A percentile compares a stretch with the other conserved stretches of the same genome.
These are phyloP conservation scores for Nemoura dubitans DNA, from an alignment of 2,888 invertebrate genomes.

Conservation along the genomic window DNA sequence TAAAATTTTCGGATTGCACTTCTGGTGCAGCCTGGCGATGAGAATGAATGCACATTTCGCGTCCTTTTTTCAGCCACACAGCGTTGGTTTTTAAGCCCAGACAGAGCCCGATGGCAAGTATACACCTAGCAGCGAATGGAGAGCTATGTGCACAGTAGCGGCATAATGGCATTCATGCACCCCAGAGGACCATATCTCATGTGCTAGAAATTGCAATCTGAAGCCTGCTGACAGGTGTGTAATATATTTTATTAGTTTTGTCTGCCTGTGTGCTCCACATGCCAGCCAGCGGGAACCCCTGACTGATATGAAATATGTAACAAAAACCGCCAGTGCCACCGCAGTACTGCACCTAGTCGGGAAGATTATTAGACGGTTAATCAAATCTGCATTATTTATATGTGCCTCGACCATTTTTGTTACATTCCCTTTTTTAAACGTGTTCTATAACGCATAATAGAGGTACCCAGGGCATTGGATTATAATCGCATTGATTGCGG, in stretches of 20 bases:
- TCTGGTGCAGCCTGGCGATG: not conserved
- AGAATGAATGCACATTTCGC: not conserved
- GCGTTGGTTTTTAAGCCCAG: not conserved
- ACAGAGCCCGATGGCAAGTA: not conserved
- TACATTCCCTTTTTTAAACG: not conserved
- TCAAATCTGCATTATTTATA: not conserved
- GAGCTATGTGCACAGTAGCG: not conserved
- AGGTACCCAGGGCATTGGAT: not conserved
- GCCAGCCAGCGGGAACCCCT: not conserved
- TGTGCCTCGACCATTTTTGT: not conserved
- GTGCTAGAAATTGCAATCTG: conserved; percentile 48
- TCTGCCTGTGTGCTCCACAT: conserved; percentile 30
- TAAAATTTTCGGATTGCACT: not conserved
- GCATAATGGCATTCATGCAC: conserved; percentile 38
- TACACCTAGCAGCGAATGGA: not conserved
- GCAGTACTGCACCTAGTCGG: not conserved
- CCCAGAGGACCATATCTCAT: conserved; percentile 47
- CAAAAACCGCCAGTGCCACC: conserved; percentile 13
- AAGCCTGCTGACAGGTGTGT: conserved; percentile 47
- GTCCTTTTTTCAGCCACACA: not conserved
- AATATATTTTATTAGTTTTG: conserved; percentile 49
- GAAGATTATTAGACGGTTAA: not conserved
- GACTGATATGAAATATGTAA: conserved; percentile 19
- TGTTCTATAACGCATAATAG: not conserved
- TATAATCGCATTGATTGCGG: not conserved